Evolutionary conservation across 2,888 invertebrate species (phyloP).

Genomic region (Serrognathus titanus): DNA sequence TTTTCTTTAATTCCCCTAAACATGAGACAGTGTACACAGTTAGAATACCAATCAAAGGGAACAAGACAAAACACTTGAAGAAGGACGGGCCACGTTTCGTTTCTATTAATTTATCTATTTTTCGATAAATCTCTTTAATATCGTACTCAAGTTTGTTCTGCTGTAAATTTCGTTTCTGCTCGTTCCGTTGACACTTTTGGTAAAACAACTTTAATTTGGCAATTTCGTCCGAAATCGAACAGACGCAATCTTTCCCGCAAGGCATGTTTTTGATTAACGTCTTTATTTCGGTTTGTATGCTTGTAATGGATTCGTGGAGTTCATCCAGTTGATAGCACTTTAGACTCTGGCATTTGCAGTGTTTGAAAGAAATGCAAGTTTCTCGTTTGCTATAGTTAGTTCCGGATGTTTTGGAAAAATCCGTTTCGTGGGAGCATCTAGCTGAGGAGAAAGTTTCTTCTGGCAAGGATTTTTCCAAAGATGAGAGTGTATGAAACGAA

Average conservation of each 20-base stretch:
- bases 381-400: not conserved
- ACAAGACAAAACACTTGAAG: conserved; percentile 5
- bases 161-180: conserved; percentile 3
- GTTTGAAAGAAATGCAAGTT: conserved; percentile 1
- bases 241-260: not conserved
- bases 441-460: not conserved
- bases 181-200: conserved; percentile 2
- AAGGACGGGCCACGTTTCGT: not conserved
- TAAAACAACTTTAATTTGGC: not conserved
- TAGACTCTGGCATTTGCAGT: conserved; percentile 4
- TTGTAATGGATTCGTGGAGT: conserved; percentile 5
- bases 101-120: conserved; percentile 1
- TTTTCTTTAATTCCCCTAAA: conserved; percentile 4
- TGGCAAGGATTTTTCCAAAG: not conserved
- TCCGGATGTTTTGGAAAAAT: not conserved
- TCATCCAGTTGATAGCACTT: conserved; percentile 9
- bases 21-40: conserved; percentile 2
- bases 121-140: conserved; percentile 1
- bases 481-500: too few species aligned
- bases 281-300: conserved; percentile 8
- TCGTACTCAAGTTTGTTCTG: conserved; percentile 10
- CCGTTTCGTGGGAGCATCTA: not conserved
- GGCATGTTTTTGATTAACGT: conserved; percentile 2
- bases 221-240: not conserved
- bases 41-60: conserved; percentile 5